These are phyloP conservation scores for Gymnocephalus cernua DNA, from an alignment of 2,113 vertebrate genomes.

Conservation along the genomic window DNA sequence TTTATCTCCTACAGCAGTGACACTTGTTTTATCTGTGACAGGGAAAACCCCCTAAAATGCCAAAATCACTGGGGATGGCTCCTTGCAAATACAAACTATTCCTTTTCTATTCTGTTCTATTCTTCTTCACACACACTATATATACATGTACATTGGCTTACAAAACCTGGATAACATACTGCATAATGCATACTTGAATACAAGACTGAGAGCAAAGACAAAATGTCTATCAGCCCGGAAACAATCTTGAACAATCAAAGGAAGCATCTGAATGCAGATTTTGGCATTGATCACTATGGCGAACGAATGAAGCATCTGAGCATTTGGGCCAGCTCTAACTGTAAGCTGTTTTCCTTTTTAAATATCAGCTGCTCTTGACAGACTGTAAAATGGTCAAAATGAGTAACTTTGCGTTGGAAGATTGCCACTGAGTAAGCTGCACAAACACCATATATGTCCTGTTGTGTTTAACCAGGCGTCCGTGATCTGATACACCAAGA, in stretches of 20 bases:
- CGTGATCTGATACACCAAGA: conserved; percentile 25
- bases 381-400: not conserved
- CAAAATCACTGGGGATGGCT: not conserved
- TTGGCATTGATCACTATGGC: conserved; percentile 27
- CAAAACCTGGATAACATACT: not conserved
- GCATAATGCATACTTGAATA: not conserved
- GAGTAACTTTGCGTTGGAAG: conserved; percentile 14
- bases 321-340: conserved; percentile 19
- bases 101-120: not conserved
- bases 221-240: not conserved
- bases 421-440: not conserved
- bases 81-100: not conserved
- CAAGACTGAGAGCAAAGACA: not conserved
- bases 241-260: conserved; percentile 1
- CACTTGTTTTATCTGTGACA: conserved; percentile 3
- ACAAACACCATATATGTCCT: conserved; percentile 3
- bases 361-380: conserved; percentile 30
- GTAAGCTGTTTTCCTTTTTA: conserved; percentile 5
- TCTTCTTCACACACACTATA: not conserved
- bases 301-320: conserved; percentile 4
- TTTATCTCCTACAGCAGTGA: conserved; percentile 12
- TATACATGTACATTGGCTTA: not conserved
- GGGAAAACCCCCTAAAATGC: not conserved
- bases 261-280: conserved; percentile 24
- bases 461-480: conserved; percentile 27